Base-by-base conservation (phyloP, 2,113 vertebrate genomes). In the Trichomycterus rosablanca region DNA sequence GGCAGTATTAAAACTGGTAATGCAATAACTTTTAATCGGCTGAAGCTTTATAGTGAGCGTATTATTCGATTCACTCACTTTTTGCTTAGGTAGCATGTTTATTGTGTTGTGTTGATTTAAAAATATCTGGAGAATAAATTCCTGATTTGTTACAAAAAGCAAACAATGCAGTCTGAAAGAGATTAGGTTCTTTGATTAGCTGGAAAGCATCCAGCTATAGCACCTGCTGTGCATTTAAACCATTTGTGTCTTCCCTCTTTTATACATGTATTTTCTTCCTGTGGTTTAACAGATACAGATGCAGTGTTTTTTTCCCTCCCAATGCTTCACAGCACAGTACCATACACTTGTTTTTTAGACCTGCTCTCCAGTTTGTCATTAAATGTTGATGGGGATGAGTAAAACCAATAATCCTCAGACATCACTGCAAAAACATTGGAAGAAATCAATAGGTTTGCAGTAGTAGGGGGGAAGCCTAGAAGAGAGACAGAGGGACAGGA, bases 331-430 rank as follows among this genome's bases (percentile, higher is more conserved):
- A 24, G 15, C 24, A 10, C 43, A 58, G 43, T 54, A 53, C 35
- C 39, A 48, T 46, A 18, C 14, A 22, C 28, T 48, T 58, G 60
- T 70, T 66, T 70, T 53, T 37, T 43, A 55, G 42, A 49, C 45
- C 58, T 46, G 48, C 57, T 71, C 68, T 68, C 66, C 58, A 56
- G 63, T 63, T 84, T 67, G 70, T 83, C 80, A 84, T 86, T 82
- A 86, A 86, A 86, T 76, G 75, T 82, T 84, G 74, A 85, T 84
- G 74, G 63, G 73, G 72, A 84, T 78, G 82, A 83, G 76, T 83
- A 74, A 81, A 83, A 77, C 78, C 80, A 82, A 83, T 84, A 80
- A 80, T 83, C 72, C 75, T 71, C 43, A 78, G 73, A 72, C 67
- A 61, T 64, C 14, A 30, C 16, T 66, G 68, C 78, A 75, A 72